Conservation (phyloP, 1,140 invertebrate species). For the Dolichoris vasculosae region DNA sequence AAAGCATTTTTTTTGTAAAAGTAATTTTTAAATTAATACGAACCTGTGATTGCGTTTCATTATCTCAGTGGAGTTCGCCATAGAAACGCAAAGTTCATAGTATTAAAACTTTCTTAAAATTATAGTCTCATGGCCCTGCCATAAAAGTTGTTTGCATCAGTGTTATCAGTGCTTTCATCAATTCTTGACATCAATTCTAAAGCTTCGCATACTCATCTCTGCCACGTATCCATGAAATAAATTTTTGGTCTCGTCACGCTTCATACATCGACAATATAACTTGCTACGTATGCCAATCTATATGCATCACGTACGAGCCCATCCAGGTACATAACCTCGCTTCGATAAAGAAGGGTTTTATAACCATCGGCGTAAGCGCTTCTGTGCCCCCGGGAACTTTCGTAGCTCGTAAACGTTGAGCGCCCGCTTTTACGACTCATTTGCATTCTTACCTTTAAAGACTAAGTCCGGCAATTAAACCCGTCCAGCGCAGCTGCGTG, state of each 20-base stretch:
- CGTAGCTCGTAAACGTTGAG: conserved; percentile 68
- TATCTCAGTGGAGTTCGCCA: too few species aligned
- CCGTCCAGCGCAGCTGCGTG: conserved; percentile 60
- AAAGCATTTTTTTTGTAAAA: too few species aligned
- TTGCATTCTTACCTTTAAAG: conserved; percentile 70
- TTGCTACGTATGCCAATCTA: conserved; percentile 27
- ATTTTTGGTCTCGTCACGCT: conserved; percentile 34
- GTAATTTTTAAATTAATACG: too few species aligned
- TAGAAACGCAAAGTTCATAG: too few species aligned
- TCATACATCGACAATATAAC: not conserved
- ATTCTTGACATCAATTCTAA: not conserved
- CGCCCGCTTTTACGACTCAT: conserved; percentile 69
- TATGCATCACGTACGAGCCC: conserved; percentile 21
- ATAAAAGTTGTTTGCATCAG: not conserved
- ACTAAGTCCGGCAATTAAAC: conserved; percentile 71
- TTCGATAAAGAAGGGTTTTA: conserved; percentile 51
- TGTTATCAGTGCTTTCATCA: not conserved
- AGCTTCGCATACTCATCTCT: not conserved
- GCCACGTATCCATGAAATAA: conserved; percentile 3
- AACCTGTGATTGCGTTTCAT: too few species aligned
- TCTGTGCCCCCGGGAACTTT: conserved; percentile 57
- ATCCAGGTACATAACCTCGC: conserved; percentile 29
- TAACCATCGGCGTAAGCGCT: conserved; percentile 23
- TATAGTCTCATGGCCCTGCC: not conserved
- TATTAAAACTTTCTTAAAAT: not conserved